phyloP scores from a whole-genome alignment of 2,113 vertebrate genomes.

The Dicaeum eximium region DNA sequence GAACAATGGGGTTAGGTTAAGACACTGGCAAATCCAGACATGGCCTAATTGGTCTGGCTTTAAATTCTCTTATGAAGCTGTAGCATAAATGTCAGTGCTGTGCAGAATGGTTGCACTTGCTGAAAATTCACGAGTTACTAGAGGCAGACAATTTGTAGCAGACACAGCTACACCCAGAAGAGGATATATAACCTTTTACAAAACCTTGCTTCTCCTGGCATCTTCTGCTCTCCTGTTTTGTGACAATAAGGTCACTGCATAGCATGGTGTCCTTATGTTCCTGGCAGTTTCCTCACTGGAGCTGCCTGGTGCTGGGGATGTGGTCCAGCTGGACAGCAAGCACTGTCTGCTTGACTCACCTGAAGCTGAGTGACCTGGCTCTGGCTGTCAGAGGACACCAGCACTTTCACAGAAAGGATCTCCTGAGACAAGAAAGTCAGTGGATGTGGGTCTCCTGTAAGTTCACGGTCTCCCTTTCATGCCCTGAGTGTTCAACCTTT shows the following conservation, averaged over 20 bases:
- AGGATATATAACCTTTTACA: neutral
- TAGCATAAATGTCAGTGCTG: neutral
- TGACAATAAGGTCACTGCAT: neutral
- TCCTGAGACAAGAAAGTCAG: neutral
- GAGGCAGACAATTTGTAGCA: neutral
- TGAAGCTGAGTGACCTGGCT: neutral
- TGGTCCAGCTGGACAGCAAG: neutral
- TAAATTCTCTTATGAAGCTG: neutral
- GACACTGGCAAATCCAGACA: neutral
- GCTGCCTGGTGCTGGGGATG: fast-evolving
- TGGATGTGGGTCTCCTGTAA: fast-evolving
- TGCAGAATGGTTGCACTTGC: neutral
- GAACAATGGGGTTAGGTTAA: neutral
- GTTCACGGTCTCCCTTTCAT: fast-evolving
- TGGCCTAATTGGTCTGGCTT: neutral
- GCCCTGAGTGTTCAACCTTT: neutral
- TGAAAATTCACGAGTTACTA: neutral
- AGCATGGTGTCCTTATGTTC: fast-evolving
- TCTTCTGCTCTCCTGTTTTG: neutral
- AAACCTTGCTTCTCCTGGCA: neutral
- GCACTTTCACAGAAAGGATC: neutral
- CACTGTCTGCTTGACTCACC: neutral
- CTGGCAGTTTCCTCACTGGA: fast-evolving
- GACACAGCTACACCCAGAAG: neutral
- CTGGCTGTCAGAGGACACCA: neutral